phyloP scores from a whole-genome alignment of 2,888 invertebrate genomes.

The Drosophila seclusa region DNA sequence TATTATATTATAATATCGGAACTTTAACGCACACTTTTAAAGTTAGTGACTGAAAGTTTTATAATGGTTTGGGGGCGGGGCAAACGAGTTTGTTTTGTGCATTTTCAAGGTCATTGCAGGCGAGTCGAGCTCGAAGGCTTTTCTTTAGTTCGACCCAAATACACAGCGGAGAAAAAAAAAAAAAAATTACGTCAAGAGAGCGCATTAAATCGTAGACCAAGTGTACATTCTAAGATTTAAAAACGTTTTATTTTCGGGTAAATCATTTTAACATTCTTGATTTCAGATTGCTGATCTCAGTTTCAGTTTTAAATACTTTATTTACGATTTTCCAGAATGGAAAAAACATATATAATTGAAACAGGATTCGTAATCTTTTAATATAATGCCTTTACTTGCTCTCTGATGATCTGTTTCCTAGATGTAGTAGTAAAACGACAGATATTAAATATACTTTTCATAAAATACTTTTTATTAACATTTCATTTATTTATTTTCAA shows the following conservation, averaged over 20 bases:
- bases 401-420: background rate
- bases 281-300: background rate
- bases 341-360: background rate
- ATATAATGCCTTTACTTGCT: background rate
- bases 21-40: constrained; percentile 32
- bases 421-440: constrained; percentile 54
- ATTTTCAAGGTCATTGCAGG: constrained; percentile 47
- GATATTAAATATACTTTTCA: constrained; percentile 25
- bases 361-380: background rate
- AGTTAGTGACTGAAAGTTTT: constrained; percentile 9
- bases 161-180: background rate
- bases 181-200: background rate
- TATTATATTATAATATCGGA: constrained; percentile 34
- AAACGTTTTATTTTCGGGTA: background rate
- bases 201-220: background rate
- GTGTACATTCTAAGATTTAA: background rate
- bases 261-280: background rate
- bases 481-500: constrained; percentile 28
- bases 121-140: background rate
- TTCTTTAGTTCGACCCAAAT: background rate
- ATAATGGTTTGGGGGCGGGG: background rate
- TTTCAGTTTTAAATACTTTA: background rate
- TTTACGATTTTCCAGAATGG: background rate
- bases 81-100: constrained; percentile 26
- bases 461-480: constrained; percentile 30